A percentile compares a stretch with the other conserved stretches of the same genome.
These are phyloP conservation scores for Lasioglossum figueresi DNA, from an alignment of 2,888 invertebrate genomes.

Conservation along the genomic window DNA sequence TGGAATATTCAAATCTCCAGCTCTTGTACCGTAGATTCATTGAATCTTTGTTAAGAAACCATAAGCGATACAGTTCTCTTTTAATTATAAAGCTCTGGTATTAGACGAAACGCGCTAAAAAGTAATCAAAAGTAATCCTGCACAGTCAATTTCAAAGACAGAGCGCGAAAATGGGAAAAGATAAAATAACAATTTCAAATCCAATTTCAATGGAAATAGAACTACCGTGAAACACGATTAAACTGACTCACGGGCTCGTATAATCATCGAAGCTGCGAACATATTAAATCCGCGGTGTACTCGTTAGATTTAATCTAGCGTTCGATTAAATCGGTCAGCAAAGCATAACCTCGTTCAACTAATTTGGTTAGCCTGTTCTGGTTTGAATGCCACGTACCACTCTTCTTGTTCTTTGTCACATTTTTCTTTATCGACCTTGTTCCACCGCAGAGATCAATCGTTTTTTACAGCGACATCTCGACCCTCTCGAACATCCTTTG, in stretches of 20 bases:
- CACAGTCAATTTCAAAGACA: not conserved
- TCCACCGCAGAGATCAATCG: slow-evolving; percentile 1
- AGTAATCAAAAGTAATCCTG: not conserved
- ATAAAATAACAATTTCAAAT: slow-evolving; percentile 1
- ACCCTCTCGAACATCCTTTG: slow-evolving; percentile 6
- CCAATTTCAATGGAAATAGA: not conserved
- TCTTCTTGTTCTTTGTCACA: not conserved
- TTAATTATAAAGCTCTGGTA: not conserved
- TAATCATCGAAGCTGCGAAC: not conserved
- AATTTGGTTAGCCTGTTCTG: not conserved
- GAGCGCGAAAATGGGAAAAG: not conserved
- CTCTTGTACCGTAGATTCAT: not conserved
- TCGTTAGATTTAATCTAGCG: slow-evolving; percentile 5
- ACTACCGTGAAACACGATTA: not conserved
- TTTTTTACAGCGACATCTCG: slow-evolving; percentile 7
- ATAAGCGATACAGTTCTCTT: not conserved
- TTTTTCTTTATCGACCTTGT: not conserved
- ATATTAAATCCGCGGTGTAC: not conserved
- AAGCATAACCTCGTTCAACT: not conserved
- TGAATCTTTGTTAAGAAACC: not conserved
- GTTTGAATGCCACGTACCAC: not conserved
- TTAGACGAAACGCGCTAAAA: not conserved
- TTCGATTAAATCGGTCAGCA: not conserved
- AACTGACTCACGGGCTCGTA: not conserved
- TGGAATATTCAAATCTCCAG: not conserved